phyloP scores from a whole-genome alignment of 2,113 vertebrate species.

The Trematomus loennbergii region DNA sequence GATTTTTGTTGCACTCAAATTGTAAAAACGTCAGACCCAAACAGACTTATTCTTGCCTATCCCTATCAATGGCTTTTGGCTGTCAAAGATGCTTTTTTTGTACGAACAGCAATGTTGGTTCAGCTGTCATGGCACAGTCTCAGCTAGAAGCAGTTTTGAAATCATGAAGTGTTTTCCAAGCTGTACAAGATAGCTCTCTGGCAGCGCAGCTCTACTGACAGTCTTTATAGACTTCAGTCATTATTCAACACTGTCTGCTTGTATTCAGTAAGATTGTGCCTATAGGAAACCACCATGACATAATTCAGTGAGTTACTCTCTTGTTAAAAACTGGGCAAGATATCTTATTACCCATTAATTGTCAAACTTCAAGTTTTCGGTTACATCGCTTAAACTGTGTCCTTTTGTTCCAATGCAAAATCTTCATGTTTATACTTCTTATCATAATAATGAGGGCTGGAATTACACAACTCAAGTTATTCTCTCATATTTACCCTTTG shows the following conservation, averaged over 20 bases:
- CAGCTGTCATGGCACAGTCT: neutral
- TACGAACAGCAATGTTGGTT: no score
- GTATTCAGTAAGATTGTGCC: neutral
- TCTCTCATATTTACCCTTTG: slow-evolving; percentile 10
- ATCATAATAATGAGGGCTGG: no score
- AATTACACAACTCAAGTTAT: neutral
- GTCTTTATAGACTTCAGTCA: neutral
- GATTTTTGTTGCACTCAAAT: neutral
- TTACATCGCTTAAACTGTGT: neutral
- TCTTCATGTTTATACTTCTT: neutral
- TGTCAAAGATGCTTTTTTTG: no score
- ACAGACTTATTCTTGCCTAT: no score
- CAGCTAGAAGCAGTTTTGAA: neutral
- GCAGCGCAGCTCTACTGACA: neutral
- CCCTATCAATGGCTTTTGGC: no score
- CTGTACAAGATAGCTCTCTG: neutral
- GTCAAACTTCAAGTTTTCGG: neutral
- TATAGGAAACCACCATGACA: slow-evolving; percentile 3
- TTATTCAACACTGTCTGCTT: neutral
- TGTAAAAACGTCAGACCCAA: no score
- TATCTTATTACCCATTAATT: neutral
- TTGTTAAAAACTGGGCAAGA: neutral
- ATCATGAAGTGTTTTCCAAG: neutral
- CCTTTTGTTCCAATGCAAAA: neutral
- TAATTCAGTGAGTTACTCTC: neutral